These are phyloP conservation scores for Notocelia uddmanniana DNA, from an alignment of 2,888 invertebrate species.

Conservation along the genomic window DNA sequence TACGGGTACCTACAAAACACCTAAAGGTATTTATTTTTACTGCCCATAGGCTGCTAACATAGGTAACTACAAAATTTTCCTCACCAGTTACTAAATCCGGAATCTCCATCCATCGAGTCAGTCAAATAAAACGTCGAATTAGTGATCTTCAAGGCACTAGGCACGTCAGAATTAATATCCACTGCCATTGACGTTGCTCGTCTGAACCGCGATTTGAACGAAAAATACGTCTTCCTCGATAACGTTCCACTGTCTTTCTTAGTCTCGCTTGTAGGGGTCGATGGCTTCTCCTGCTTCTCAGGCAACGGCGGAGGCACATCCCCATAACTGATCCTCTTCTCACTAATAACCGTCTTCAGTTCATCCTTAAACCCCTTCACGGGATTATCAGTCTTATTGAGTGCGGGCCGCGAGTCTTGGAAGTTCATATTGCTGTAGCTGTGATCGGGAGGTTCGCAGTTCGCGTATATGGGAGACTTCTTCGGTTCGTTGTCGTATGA, in stretches of 20 bases:
- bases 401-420: slow-evolving; percentile 60
- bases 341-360: slow-evolving; percentile 72
- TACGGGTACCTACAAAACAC: too few relatives aligned
- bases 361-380: slow-evolving; percentile 72
- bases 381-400: slow-evolving; percentile 74
- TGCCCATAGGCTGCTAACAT: too few relatives aligned
- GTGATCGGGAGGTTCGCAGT: slow-evolving; percentile 69
- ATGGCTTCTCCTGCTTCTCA: slow-evolving; percentile 73
- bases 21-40: too few relatives aligned
- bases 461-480: slow-evolving; percentile 73
- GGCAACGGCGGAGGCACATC: slow-evolving; percentile 73
- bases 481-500: slow-evolving; percentile 60
- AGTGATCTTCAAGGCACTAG: slow-evolving; percentile 84
- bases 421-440: slow-evolving; percentile 74
- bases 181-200: slow-evolving; percentile 86
- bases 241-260: slow-evolving; percentile 77
- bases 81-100: slow-evolving; percentile 86
- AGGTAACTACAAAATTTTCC: slow-evolving; percentile 47
- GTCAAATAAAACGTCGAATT: slow-evolving; percentile 91
- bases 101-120: slow-evolving; percentile 88
- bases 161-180: slow-evolving; percentile 82
- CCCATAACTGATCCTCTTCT: slow-evolving; percentile 70
- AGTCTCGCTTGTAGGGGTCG: slow-evolving; percentile 69
- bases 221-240: slow-evolving; percentile 81
- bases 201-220: slow-evolving; percentile 87